A percentile compares a stretch with the other conserved stretches of the same genome.
These are phyloP conservation scores for Athetis lepigone DNA, from an alignment of 2,888 invertebrate genomes.

Conservation along the genomic window DNA sequence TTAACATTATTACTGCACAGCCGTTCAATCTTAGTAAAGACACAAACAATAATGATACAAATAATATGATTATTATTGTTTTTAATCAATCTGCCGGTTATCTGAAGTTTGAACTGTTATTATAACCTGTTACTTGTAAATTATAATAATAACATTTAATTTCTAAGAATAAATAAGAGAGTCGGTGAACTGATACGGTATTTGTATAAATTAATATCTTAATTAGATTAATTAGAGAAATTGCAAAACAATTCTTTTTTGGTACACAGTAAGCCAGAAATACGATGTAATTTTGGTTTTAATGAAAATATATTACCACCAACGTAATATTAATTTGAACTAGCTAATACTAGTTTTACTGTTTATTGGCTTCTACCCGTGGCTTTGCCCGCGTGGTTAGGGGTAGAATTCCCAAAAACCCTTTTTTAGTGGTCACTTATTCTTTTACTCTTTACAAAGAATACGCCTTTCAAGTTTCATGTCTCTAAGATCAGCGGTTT, in stretches of 20 bases:
- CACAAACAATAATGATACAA: conserved; percentile 18
- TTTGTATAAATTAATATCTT: neutral
- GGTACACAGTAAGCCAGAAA: neutral
- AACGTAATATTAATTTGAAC: no score
- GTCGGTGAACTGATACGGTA: conserved; percentile 16
- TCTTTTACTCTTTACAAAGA: no score
- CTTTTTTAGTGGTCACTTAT: no score
- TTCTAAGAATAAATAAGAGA: conserved; percentile 42
- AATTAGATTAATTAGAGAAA: neutral
- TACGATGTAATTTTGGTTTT: neutral
- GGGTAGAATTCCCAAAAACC: no score
- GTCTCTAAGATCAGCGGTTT: no score
- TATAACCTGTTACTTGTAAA: conserved; percentile 9
- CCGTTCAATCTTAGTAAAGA: conserved; percentile 6
- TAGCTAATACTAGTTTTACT: no score
- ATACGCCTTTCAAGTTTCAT: no score
- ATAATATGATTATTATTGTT: conserved; percentile 3
- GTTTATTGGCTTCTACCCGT: no score
- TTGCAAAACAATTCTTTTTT: neutral
- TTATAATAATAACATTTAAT: conserved; percentile 12
- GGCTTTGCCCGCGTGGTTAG: no score
- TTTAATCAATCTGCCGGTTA: conserved; percentile 43
- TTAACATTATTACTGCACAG: conserved; percentile 67
- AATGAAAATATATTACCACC: no score
- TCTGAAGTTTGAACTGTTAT: conserved; percentile 46